Conservation (phyloP, 2,888 invertebrate species). For the Tachystola acroxantha region DNA sequence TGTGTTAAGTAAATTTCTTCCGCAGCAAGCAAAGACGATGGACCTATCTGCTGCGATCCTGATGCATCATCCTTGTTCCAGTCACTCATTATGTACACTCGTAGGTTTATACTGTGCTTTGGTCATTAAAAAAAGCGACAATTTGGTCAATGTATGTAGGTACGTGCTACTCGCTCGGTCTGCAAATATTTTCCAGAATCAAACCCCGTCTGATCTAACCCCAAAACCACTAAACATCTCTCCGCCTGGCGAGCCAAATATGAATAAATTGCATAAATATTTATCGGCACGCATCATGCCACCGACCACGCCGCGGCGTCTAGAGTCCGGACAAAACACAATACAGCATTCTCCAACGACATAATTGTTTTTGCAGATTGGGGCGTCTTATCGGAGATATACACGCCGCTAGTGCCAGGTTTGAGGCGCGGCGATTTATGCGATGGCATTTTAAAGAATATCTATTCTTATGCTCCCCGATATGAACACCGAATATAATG, state of each 20-base stretch:
- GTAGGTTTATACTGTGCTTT: too few relatives aligned
- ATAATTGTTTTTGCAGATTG: constrained; percentile 70
- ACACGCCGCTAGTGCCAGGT: constrained; percentile 68
- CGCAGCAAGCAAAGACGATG: too few relatives aligned
- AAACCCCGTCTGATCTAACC: neutral
- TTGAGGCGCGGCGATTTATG: constrained; percentile 37
- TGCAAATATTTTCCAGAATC: neutral
- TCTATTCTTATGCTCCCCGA: neutral
- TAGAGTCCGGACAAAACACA: constrained; percentile 47
- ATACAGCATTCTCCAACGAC: constrained; percentile 58
- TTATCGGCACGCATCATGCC: constrained; percentile 62
- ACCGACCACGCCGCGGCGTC: constrained; percentile 36
- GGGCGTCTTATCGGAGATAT: constrained; percentile 51
- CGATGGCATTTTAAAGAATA: constrained; percentile 1
- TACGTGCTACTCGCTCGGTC: too few relatives aligned
- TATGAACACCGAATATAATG: too few relatives aligned
- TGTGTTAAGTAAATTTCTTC: too few relatives aligned
- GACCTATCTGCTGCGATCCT: too few relatives aligned
- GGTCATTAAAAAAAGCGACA: too few relatives aligned
- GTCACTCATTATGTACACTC: too few relatives aligned
- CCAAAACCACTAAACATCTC: constrained; percentile 5
- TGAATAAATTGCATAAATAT: constrained; percentile 75
- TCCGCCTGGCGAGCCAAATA: constrained; percentile 35
- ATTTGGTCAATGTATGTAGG: too few relatives aligned
- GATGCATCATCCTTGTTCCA: too few relatives aligned